Evolutionary conservation across 2,888 invertebrate species (phyloP).

Genomic region (Neoaliturus tenellus): DNA sequence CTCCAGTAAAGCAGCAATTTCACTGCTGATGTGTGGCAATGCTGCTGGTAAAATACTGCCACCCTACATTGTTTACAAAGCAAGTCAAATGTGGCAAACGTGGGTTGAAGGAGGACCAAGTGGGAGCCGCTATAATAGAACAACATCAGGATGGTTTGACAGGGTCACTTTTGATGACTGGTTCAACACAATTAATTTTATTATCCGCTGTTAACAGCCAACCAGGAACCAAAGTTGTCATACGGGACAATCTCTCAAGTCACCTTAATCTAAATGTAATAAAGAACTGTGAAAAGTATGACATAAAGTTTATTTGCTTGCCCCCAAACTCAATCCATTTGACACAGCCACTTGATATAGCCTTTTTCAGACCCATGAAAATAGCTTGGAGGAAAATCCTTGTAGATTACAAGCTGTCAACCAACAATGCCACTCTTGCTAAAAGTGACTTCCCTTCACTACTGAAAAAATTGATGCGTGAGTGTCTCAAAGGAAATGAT

Average conservation of each 20-base stretch:
- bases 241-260: conserved; percentile 68
- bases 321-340: conserved; percentile 65
- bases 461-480: too few species aligned
- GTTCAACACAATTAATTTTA: conserved; percentile 53
- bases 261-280: conserved; percentile 66
- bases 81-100: not conserved
- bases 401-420: not conserved
- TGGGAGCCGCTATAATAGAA: conserved; percentile 65
- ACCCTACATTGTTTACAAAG: conserved; percentile 49
- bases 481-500: too few species aligned
- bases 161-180: not conserved
- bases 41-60: conserved; percentile 70
- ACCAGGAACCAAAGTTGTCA: conserved; percentile 64
- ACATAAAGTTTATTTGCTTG: conserved; percentile 68
- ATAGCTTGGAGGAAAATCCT: conserved; percentile 59
- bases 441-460: too few species aligned
- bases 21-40: conserved; percentile 71
- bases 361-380: conserved; percentile 65
- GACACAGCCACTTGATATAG: conserved; percentile 64
- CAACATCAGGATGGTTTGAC: not conserved
- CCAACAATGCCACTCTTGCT: not conserved
- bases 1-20: conserved; percentile 64
- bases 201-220: conserved; percentile 63
- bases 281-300: conserved; percentile 65
- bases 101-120: conserved; percentile 59